phyloP scores from a whole-genome alignment of 92 coral and sea anemone species.

The Palythoa heliodiscus region DNA sequence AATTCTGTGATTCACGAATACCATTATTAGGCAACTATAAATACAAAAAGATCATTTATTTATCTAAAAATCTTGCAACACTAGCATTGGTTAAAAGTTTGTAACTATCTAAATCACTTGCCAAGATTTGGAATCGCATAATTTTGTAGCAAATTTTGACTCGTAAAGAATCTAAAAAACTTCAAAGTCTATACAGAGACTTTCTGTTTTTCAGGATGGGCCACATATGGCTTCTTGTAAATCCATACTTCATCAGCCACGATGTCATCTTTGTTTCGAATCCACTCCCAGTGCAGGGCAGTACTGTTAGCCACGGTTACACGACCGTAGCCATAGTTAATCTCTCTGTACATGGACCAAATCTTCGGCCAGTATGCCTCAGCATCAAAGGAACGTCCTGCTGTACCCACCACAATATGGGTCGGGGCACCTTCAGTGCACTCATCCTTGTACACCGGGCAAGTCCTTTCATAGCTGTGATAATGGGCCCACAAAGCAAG shows the following conservation, averaged over 20 bases:
- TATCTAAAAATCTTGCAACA: no score
- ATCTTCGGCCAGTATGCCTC: slow-evolving; percentile 69
- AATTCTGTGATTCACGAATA: no score
- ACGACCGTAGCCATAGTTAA: slow-evolving; percentile 88
- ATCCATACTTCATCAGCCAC: slow-evolving; percentile 84
- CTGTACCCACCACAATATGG: slow-evolving; percentile 92
- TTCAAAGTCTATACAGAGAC: not conserved
- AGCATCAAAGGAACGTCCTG: slow-evolving; percentile 72
- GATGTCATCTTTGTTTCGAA: slow-evolving; percentile 73
- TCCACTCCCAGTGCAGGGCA: slow-evolving; percentile 90
- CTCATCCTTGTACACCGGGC: slow-evolving; percentile 67
- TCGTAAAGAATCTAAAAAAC: not conserved
- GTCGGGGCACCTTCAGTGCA: slow-evolving; percentile 80
- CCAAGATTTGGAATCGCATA: not conserved
- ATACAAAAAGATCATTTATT: no score
- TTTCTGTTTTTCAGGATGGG: slow-evolving; percentile 10
- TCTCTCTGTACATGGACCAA: slow-evolving; percentile 88
- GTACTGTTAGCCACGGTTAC: slow-evolving; percentile 82
- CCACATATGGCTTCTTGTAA: slow-evolving; percentile 36
- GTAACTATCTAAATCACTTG: not conserved
- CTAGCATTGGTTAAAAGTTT: no score
- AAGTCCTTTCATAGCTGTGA: slow-evolving; percentile 98
- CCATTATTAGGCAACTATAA: no score
- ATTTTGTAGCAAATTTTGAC: no score
- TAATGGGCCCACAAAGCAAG: slow-evolving; percentile 98